Evolutionary conservation across 2,113 vertebrate genomes (phyloP).

Genomic region (Canis aureus): DNA sequence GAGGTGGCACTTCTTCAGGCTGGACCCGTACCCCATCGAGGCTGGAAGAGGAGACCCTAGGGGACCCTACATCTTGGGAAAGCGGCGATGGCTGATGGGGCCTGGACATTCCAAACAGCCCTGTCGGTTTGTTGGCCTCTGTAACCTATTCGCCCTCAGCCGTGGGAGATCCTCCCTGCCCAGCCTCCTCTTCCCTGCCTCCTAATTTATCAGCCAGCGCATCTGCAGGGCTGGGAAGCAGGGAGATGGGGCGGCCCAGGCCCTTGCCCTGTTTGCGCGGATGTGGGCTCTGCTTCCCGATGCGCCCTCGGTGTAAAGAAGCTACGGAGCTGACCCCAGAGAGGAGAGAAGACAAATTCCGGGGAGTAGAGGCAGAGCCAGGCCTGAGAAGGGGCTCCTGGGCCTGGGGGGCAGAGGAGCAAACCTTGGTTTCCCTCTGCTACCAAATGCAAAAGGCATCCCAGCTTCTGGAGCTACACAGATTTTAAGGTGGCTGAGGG

Average conservation of each 20-base stretch:
- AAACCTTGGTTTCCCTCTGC: not conserved
- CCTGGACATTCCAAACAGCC: conserved; percentile 17
- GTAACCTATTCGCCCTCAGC: not conserved
- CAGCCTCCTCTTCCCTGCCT: not conserved
- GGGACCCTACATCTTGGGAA: not conserved
- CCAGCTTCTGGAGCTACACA: not conserved
- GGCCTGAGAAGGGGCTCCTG: not conserved
- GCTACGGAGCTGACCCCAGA: not conserved
- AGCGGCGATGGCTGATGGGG: not conserved
- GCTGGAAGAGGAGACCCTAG: not conserved
- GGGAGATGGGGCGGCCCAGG: not conserved
- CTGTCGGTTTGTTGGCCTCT: not conserved
- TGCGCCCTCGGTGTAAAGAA: not conserved
- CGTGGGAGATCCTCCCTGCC: not conserved
- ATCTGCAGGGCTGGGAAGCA: not conserved
- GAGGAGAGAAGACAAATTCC: not conserved
- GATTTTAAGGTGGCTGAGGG: not conserved
- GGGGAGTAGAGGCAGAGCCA: not conserved
- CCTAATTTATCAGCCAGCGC: not conserved
- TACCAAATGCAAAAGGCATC: not conserved
- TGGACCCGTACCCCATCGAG: not conserved
- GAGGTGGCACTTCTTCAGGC: not conserved
- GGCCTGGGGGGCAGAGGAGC: not conserved
- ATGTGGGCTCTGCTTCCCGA: not conserved
- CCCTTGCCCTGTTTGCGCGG: not conserved